These are phyloP conservation scores for Drosophila burlai DNA, from an alignment of 1,140 invertebrate species.

Conservation along the genomic window DNA sequence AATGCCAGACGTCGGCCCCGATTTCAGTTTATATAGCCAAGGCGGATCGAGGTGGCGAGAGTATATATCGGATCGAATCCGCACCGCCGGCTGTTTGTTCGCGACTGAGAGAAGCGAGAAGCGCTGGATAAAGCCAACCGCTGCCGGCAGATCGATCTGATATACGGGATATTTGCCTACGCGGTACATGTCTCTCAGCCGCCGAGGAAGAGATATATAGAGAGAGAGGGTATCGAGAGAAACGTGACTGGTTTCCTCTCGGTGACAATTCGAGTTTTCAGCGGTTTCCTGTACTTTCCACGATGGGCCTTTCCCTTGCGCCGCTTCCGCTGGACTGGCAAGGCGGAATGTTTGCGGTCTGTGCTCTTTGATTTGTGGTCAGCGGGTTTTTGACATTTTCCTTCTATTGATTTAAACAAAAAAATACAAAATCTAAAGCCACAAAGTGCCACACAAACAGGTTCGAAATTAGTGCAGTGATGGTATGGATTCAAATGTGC, in stretches of 20 bases:
- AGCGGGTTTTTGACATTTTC: conserved; percentile 36
- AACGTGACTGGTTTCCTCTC: conserved; percentile 35
- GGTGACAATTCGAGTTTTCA: conserved; percentile 31
- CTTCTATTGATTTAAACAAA: conserved; percentile 3
- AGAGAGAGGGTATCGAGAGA: conserved; percentile 5
- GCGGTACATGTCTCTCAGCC: not conserved
- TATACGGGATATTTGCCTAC: conserved; percentile 29
- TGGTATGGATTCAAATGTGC: conserved; percentile 15
- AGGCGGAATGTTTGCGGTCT: conserved; percentile 4
- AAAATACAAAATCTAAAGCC: conserved; percentile 8
- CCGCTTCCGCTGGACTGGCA: conserved; percentile 21
- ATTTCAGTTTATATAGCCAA: conserved; percentile 69
- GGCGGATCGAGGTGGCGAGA: conserved; percentile 31
- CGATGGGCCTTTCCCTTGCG: conserved; percentile 43
- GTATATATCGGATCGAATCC: conserved; percentile 32
- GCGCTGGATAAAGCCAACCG: conserved; percentile 28
- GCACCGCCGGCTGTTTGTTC: conserved; percentile 41
- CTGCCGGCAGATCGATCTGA: conserved; percentile 21
- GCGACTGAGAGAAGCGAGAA: conserved; percentile 46
- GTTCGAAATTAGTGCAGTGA: conserved; percentile 40
- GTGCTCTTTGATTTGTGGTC: conserved; percentile 25
- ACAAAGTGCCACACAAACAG: conserved; percentile 20
- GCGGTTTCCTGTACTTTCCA: conserved; percentile 46
- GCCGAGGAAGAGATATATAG: not conserved
- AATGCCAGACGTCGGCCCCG: conserved; percentile 63